Base-by-base conservation (phyloP, 2,797 vertebrate genomes). In the Eulemur albifrons region DNA sequence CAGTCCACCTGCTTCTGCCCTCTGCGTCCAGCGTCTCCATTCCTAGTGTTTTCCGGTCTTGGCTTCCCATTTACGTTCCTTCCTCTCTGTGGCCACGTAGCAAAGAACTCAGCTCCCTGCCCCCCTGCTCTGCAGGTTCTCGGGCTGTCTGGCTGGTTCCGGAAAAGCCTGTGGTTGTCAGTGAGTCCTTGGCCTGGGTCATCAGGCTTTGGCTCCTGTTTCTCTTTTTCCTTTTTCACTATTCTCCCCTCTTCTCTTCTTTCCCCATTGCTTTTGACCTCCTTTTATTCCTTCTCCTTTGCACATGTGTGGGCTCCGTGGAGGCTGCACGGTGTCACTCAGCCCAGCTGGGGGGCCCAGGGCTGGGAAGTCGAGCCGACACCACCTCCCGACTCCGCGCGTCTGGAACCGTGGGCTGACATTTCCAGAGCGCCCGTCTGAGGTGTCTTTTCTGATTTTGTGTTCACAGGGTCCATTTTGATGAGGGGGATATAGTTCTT, bases 341-440 rank as follows among this genome's bases (percentile, higher is more conserved):
- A 89, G 88, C 85, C 61, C 73, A 83, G 61, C 50, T 82, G 84
- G 27, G 76, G 70, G 80, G 52, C 45, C 76, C 9, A 10, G 52
- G 67, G 13, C 92, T 76, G 30, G 69, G 76, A 48, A 38, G 72
- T 35, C 8, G 77, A 38, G 84, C 77, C 43, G 83, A 40, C 45
- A 20, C 93, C 81, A 59, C 73, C 48, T 80, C 72, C 91, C 14
- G 17, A 75, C 79, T 50, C 85, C 63, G 5, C 11, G 52, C 4
- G 2, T 65, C 90, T 82, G 4, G 83, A 90, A n/a, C 67, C 0
- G 3, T 45, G 61, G 90, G 80, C 93, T 94, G 96, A 89, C 45
- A 43, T 90, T 94, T 95, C 95, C 86, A 93, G 92, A 76, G 72
- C 94, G 23, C 11, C 82, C 17, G 91, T 73, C 87, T 45, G 48